phyloP scores from a whole-genome alignment of 2,888 invertebrate genomes.

The Laspeyria flexula region DNA sequence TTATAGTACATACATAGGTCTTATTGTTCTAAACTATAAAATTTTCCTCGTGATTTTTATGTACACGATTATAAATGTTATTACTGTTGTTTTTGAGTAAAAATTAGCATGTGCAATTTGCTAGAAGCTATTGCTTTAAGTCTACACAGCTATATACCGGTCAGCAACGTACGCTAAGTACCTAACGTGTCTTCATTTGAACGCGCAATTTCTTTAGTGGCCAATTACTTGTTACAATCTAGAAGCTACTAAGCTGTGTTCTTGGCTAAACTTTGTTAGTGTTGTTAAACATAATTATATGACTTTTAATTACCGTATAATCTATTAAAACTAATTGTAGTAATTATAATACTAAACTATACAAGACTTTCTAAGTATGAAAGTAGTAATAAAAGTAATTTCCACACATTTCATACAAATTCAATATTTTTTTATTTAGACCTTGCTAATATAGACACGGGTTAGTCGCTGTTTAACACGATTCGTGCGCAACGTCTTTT shows the following conservation, averaged over 20 bases:
- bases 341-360: too few relatives aligned
- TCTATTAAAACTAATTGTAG: too few relatives aligned
- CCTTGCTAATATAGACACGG: too few relatives aligned
- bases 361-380: too few relatives aligned
- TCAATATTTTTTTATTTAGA: too few relatives aligned
- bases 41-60: too few relatives aligned
- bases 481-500: too few relatives aligned
- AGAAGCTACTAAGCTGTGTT: constrained; percentile 48
- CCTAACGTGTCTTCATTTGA: constrained; percentile 45
- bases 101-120: constrained; percentile 10
- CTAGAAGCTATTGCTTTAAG: constrained; percentile 25
- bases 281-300: constrained; percentile 19
- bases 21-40: constrained; percentile 32
- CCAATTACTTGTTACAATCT: constrained; percentile 44
- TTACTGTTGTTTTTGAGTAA: not conserved
- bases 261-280: constrained; percentile 29
- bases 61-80: constrained; percentile 11
- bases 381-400: too few relatives aligned
- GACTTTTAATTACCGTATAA: constrained; percentile 16
- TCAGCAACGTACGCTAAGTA: constrained; percentile 56
- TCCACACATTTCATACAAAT: too few relatives aligned
- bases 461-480: too few relatives aligned
- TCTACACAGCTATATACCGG: constrained; percentile 43
- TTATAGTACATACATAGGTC: constrained; percentile 2
- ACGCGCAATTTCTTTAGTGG: constrained; percentile 53